Conservation (phyloP, 2,888 invertebrate genomes). For the Elysia crispata region DNA sequence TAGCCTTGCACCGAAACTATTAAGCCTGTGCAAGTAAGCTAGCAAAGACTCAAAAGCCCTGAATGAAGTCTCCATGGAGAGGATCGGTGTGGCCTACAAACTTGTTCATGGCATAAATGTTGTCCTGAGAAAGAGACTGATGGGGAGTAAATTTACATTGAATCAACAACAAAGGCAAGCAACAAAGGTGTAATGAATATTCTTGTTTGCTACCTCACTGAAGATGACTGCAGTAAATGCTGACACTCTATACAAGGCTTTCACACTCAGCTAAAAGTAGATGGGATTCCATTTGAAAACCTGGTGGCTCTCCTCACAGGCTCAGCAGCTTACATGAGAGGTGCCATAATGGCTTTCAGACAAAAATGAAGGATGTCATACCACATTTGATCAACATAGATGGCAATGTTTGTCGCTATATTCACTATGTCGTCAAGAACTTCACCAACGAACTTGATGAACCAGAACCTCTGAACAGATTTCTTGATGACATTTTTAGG, state of each 20-base stretch:
- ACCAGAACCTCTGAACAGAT: background rate
- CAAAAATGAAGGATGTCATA: background rate
- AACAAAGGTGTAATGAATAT: no score
- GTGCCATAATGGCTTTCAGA: background rate
- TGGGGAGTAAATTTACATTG: no score
- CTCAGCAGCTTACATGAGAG: background rate
- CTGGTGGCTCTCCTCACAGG: background rate
- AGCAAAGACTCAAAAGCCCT: no score
- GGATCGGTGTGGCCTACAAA: no score
- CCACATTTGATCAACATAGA: conserved; percentile 16
- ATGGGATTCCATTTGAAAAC: background rate
- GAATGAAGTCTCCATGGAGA: no score
- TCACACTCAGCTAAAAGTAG: background rate
- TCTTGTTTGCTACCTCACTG: no score
- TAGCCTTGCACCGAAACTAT: no score
- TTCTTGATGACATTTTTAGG: conserved; percentile 16
- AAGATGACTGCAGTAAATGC: no score
- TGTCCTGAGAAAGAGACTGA: no score
- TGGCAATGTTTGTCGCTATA: background rate
- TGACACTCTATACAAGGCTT: background rate
- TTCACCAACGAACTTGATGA: background rate
- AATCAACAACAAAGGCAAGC: no score
- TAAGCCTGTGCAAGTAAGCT: no score
- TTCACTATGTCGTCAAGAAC: conserved; percentile 5
- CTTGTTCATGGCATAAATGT: no score